These are phyloP conservation scores for Arctia plantaginis DNA, from an alignment of 2,888 invertebrate genomes.

Conservation along the genomic window DNA sequence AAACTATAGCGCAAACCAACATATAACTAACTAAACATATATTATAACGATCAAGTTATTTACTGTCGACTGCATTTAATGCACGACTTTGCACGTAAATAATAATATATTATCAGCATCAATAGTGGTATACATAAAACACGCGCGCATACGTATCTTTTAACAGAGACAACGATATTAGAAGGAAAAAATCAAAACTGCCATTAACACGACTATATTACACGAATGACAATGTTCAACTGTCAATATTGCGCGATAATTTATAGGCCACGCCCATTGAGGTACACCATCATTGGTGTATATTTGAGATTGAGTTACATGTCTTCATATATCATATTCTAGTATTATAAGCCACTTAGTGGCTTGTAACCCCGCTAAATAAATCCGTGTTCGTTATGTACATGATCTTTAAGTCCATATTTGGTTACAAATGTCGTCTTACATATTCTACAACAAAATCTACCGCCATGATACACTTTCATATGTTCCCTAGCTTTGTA, in stretches of 20 bases:
- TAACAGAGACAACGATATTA: too few relatives aligned
- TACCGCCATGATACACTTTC: conserved; percentile 72
- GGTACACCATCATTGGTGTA: neutral
- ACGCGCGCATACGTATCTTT: neutral
- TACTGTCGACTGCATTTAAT: neutral
- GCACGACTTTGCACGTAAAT: neutral
- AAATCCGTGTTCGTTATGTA: conserved; percentile 64
- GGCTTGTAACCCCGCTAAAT: conserved; percentile 52
- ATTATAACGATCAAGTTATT: neutral
- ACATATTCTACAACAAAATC: conserved; percentile 71
- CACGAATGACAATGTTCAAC: neutral
- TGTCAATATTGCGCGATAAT: neutral
- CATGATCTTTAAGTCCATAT: conserved; percentile 68
- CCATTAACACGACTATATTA: neutral
- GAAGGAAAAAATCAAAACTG: too few relatives aligned
- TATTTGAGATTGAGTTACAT: neutral
- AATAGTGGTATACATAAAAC: neutral
- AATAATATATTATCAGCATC: neutral
- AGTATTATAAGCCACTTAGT: neutral
- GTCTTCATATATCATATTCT: neutral
- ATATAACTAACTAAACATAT: too few relatives aligned
- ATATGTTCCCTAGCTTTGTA: conserved; percentile 66
- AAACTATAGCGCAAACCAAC: neutral
- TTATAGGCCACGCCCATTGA: neutral
- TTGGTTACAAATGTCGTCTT: conserved; percentile 66